These are phyloP conservation scores for Marmota flaviventris DNA, from an alignment of 2,113 vertebrate genomes.

Conservation along the genomic window DNA sequence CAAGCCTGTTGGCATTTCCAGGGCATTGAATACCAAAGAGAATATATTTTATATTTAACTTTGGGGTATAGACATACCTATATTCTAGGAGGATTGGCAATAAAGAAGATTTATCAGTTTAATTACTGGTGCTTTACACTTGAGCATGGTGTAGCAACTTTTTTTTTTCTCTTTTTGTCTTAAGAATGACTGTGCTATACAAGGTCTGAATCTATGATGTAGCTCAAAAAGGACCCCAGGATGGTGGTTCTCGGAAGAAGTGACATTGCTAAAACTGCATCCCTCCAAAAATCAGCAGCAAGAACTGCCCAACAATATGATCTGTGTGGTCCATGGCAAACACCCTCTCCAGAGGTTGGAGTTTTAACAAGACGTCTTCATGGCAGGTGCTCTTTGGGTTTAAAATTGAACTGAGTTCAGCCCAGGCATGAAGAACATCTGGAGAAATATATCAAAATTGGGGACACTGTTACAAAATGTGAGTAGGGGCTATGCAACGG, in stretches of 20 bases:
- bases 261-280: background rate
- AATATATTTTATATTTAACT: constrained; percentile 56
- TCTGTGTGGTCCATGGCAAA: background rate
- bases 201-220: background rate
- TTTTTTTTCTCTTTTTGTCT: background rate
- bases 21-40: constrained; percentile 26
- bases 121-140: constrained; percentile 27
- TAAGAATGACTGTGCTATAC: background rate
- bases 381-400: background rate
- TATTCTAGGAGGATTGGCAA: background rate
- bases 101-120: constrained; percentile 55
- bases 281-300: background rate
- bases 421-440: background rate
- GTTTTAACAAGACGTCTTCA: background rate
- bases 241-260: background rate
- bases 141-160: background rate
- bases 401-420: background rate
- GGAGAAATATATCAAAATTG: background rate
- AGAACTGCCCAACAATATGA: background rate
- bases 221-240: background rate
- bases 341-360: background rate
- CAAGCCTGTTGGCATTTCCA: constrained; percentile 62
- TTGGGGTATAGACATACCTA: background rate
- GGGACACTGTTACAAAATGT: no score
- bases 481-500: no score